These are phyloP conservation scores for Tangachromis dhanisi DNA, from an alignment of 2,113 vertebrate species.

Conservation along the genomic window DNA sequence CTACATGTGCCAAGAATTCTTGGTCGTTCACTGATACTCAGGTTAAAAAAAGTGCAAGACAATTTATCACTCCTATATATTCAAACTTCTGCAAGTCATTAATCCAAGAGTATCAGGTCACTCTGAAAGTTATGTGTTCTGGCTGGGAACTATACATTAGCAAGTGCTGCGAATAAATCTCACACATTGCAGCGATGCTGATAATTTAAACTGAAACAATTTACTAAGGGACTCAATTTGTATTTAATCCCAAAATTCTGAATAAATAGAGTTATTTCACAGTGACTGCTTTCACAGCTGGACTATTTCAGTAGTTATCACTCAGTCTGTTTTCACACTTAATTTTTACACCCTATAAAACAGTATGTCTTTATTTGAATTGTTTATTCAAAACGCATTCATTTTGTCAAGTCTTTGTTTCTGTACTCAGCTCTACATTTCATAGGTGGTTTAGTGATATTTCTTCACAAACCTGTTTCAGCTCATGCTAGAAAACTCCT, in stretches of 20 bases:
- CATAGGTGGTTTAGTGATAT: background rate
- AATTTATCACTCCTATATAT: background rate
- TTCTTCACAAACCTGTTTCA: conserved; percentile 15
- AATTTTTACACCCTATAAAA: background rate
- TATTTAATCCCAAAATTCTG: background rate
- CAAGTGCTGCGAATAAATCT: accelerated
- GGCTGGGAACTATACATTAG: background rate
- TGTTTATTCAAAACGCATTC: accelerated
- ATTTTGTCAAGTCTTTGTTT: background rate
- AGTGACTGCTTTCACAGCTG: accelerated
- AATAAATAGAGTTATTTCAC: background rate
- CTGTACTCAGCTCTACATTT: background rate
- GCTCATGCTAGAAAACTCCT: background rate
- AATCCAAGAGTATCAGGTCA: background rate
- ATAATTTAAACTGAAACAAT: background rate
- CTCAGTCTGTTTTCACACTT: background rate
- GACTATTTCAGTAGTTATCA: background rate
- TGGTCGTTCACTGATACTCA: accelerated
- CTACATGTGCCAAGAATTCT: background rate
- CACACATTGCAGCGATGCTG: background rate
- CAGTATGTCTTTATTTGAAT: accelerated
- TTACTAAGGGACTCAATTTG: accelerated
- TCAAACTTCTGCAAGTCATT: background rate
- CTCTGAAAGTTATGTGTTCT: background rate
- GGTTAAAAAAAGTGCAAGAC: background rate